phyloP scores from a whole-genome alignment of 2,888 invertebrate species.

The Liopterus haemorrhoidalis region DNA sequence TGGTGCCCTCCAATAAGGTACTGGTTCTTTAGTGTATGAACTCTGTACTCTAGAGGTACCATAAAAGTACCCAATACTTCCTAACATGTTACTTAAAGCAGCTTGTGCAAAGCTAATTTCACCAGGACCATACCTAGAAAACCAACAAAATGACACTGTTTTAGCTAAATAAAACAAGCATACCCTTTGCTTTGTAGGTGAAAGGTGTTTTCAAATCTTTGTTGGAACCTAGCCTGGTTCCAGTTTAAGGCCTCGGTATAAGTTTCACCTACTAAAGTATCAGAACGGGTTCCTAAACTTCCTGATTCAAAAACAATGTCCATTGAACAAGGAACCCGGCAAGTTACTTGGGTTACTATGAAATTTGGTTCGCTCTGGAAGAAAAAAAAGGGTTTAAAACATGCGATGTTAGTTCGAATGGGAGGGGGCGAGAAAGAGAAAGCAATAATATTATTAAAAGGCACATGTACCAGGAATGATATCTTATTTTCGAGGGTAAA shows the following conservation, averaged over 20 bases:
- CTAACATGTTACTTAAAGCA: conserved; percentile 88
- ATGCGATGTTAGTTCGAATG: too few relatives aligned
- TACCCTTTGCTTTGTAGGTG: conserved; percentile 65
- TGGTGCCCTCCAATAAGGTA: conserved; percentile 90
- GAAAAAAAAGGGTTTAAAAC: conserved; percentile 1
- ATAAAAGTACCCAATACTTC: conserved; percentile 95
- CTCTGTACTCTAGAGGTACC: conserved; percentile 84
- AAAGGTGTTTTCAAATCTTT: conserved; percentile 77
- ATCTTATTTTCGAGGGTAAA: too few relatives aligned
- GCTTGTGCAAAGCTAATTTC: conserved; percentile 73
- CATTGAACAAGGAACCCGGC: conserved; percentile 71
- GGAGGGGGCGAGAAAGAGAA: too few relatives aligned
- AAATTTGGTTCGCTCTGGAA: conserved; percentile 62
- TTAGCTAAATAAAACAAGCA: conserved; percentile 19
- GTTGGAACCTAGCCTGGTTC: conserved; percentile 60
- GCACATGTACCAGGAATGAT: too few relatives aligned
- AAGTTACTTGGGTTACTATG: conserved; percentile 69
- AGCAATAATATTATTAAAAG: too few relatives aligned
- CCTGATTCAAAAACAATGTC: conserved; percentile 80
- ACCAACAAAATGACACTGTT: conserved; percentile 6
- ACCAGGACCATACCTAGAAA: conserved; percentile 51
- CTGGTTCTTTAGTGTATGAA: conserved; percentile 71
- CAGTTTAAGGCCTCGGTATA: conserved; percentile 61
- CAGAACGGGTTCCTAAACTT: conserved; percentile 54
- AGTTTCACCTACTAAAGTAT: conserved; percentile 54